Conservation (phyloP, 1,140 invertebrate genomes). For the Lerema accius region DNA sequence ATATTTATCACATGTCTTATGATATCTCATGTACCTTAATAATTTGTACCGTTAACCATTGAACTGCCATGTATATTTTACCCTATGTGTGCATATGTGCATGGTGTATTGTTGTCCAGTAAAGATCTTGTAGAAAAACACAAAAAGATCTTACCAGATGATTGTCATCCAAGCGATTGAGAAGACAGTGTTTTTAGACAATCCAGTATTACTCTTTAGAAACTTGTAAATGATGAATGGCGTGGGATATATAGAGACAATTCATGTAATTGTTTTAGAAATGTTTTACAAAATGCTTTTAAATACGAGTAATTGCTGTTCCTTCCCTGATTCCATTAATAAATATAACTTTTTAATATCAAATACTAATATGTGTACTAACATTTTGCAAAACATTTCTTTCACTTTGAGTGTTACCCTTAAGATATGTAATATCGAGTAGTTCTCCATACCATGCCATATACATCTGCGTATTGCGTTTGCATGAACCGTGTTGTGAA, state of each 20-base stretch:
- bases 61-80: conserved; percentile 30
- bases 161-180: conserved; percentile 13
- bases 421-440: conserved; percentile 37
- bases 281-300: conserved; percentile 10
- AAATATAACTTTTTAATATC: too few species aligned
- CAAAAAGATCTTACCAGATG: conserved; percentile 8
- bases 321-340: too few species aligned
- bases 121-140: conserved; percentile 28
- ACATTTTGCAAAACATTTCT: conserved; percentile 29
- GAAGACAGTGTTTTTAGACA: conserved; percentile 25
- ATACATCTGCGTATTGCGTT: conserved; percentile 52
- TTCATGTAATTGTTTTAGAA: conserved; percentile 16
- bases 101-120: conserved; percentile 48
- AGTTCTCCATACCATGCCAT: conserved; percentile 57
- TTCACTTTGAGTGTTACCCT: conserved; percentile 26
- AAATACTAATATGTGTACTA: too few species aligned
- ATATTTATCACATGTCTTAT: conserved; percentile 20
- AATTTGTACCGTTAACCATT: conserved; percentile 21
- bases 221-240: conserved; percentile 26
- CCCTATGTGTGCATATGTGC: conserved; percentile 49
- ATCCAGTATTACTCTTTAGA: conserved; percentile 14
- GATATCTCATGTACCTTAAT: conserved; percentile 17
- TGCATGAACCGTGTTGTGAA: conserved; percentile 78
- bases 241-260: conserved; percentile 5
- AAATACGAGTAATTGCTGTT: background rate